Evolutionary conservation across 1,140 invertebrate genomes (phyloP), one percentile per base, ranked within the genome.

Genomic region (Danaus plexippus): DNA sequence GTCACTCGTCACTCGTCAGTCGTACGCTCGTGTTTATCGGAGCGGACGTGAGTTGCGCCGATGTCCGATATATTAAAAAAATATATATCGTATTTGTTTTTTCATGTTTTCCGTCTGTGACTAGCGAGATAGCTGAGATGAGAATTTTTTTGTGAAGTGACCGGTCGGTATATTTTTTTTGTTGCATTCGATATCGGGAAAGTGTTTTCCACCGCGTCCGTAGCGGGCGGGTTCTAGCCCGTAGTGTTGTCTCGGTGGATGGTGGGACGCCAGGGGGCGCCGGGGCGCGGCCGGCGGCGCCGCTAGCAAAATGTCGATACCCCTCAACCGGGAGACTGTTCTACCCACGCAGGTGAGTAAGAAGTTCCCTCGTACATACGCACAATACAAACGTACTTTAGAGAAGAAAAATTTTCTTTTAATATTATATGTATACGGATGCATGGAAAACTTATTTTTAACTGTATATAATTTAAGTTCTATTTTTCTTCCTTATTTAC

Each of bases 221-320:
- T 45, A 66, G 64, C 66, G 73, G 68, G 69, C 68, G 72, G 70
- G 73, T 59, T 59, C 64, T 64, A 53, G 77, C 71, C 66, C 64
- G 69, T 75, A 70, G 77, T 74, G 74, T 69, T 72, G 69, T 67
- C 69, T 77, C 67, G 79, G 76, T 83, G 80, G 80, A 85, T 85
- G 82, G 79, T 80, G 75, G 71, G 73, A 66, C 71, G 77, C 70
- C 73, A 69, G 77, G 70, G 77, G 78, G 75, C 78, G 80, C 80
- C 78, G 82, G 82, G 82, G 82, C 67, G 81, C 77, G 81, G 81
- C 81, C 81, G 81, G 77, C 78, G 76, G 77, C 79, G 82, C 80
- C 82, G 78, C 80, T 85, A 83, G 80, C 77, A 75, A 83, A 82
- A 86, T 84, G 80, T 86, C 82, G 80, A 84, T 84, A 82, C 82